Evolutionary conservation across 2,113 vertebrate species (phyloP).

Genomic region (Mormyrus lacerda): DNA sequence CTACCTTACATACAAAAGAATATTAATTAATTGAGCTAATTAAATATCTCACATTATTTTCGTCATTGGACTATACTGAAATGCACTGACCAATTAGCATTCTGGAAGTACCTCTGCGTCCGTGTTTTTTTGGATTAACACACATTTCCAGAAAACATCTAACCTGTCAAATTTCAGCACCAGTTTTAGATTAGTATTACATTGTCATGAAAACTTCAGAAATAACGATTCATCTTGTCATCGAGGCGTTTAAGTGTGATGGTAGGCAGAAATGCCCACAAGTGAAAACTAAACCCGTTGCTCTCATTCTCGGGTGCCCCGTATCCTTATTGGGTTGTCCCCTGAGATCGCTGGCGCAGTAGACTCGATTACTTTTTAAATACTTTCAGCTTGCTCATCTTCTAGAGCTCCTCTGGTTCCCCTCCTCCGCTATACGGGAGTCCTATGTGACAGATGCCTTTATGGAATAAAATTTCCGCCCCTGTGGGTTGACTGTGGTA

Average conservation of each 20-base stretch:
- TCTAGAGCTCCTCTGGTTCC: neutral
- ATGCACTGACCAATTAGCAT: neutral
- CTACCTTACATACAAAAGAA: neutral
- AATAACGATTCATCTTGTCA: neutral
- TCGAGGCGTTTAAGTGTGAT: neutral
- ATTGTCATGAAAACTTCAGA: neutral
- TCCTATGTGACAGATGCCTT: neutral
- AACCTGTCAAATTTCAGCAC: neutral
- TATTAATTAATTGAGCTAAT: neutral
- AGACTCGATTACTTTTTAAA: slow-evolving; percentile 18
- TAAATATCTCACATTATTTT: neutral
- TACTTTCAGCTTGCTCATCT: slow-evolving; percentile 20
- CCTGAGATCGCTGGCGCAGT: slow-evolving; percentile 3
- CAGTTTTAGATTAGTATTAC: neutral
- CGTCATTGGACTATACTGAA: neutral
- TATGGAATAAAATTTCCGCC: neutral
- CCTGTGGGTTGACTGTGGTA: neutral
- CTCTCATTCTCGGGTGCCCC: neutral
- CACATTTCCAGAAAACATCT: neutral
- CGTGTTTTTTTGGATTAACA: neutral
- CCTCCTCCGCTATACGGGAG: neutral
- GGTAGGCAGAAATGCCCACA: neutral
- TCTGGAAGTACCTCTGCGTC: neutral
- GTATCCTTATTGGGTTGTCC: slow-evolving; percentile 17
- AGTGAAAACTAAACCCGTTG: slow-evolving; percentile 6